Conservation (phyloP, 2,888 invertebrate genomes). For the Operophtera brumata region DNA sequence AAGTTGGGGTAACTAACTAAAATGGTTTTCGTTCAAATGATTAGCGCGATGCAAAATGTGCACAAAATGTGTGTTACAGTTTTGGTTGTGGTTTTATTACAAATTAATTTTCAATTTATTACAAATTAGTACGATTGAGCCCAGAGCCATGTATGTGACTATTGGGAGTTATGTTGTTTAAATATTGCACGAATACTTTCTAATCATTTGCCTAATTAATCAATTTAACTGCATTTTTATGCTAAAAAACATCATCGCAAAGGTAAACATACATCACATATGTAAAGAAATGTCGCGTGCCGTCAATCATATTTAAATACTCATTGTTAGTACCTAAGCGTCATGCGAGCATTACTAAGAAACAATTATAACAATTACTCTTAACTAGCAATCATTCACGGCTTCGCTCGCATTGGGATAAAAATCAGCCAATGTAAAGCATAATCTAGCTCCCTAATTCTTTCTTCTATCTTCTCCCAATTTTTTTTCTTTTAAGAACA, state of each 20-base stretch:
- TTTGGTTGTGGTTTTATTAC: too few relatives aligned
- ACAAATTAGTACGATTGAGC: too few relatives aligned
- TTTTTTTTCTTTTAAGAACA: too few relatives aligned
- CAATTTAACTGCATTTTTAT: slow-evolving; percentile 4
- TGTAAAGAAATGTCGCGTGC: slow-evolving; percentile 11
- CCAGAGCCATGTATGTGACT: background rate
- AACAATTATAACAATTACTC: slow-evolving; percentile 1
- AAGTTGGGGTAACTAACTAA: too few relatives aligned
- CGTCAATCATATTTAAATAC: slow-evolving; percentile 4
- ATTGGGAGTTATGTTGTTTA: background rate
- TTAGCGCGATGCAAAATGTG: too few relatives aligned
- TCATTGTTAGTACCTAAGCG: background rate
- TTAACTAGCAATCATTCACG: background rate
- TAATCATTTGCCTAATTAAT: slow-evolving; percentile 9
- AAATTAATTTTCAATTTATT: too few relatives aligned
- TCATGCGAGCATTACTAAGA: slow-evolving; percentile 5
- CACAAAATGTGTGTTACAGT: too few relatives aligned
- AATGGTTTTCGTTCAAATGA: too few relatives aligned
- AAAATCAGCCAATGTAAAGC: too few relatives aligned
- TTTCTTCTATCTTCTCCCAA: too few relatives aligned
- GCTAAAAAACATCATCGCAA: background rate
- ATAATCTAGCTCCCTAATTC: too few relatives aligned
- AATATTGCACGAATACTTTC: background rate
- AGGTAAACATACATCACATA: slow-evolving; percentile 12
- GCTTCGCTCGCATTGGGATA: too few relatives aligned